phyloP scores from a whole-genome alignment of 2,113 vertebrate genomes.

The Dicaeum eximium region DNA sequence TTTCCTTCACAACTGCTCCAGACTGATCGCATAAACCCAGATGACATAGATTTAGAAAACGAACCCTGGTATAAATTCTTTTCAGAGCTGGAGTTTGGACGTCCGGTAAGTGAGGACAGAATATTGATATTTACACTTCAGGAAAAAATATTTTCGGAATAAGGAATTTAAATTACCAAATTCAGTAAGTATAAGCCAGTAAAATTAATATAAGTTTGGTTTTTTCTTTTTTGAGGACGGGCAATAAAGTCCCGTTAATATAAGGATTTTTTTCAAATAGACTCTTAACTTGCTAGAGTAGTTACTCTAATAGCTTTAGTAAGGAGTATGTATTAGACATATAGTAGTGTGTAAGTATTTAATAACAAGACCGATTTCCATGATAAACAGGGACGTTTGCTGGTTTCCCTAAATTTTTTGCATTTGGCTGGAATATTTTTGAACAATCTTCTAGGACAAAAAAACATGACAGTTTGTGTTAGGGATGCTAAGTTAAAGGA shows the following conservation, averaged over 20 bases:
- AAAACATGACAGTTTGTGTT: neutral
- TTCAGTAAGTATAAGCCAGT: neutral
- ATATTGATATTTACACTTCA: constrained; percentile 58
- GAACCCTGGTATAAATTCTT: constrained; percentile 99
- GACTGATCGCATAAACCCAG: constrained; percentile 87
- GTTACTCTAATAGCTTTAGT: neutral
- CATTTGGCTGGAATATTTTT: neutral
- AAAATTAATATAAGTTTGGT: neutral
- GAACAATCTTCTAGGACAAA: neutral
- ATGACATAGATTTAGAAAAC: constrained; percentile 99
- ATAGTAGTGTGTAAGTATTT: neutral
- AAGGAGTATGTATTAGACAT: neutral
- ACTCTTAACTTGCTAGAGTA: neutral
- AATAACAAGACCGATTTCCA: neutral
- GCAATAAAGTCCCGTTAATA: neutral
- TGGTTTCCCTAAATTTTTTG: neutral
- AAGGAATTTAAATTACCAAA: constrained; percentile 2
- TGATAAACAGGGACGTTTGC: neutral
- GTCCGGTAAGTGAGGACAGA: constrained; percentile 94
- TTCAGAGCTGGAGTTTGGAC: constrained; percentile 99
- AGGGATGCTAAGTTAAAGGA: neutral
- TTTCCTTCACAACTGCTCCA: constrained; percentile 83
- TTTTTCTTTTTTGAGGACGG: neutral
- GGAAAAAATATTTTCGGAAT: constrained; percentile 33
- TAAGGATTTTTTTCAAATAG: neutral